Percentiles rank a stretch among this genome's conserved stretches.
These are phyloP conservation scores for Cephalophus harveyi DNA, from an alignment of 2,113 vertebrate species.

Conservation along the genomic window DNA sequence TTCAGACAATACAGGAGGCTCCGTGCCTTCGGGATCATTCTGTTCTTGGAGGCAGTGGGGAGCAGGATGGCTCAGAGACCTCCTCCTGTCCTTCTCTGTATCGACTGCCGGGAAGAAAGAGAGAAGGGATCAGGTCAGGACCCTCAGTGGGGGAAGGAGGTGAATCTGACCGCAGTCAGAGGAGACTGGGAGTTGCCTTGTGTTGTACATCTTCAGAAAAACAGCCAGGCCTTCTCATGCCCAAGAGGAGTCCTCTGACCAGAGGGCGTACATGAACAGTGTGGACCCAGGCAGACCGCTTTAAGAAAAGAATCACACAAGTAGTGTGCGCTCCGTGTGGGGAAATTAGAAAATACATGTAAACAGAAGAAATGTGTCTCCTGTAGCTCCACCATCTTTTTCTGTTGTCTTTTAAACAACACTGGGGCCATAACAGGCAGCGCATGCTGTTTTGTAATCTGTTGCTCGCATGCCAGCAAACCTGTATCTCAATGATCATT, in stretches of 20 bases:
- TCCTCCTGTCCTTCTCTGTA: background rate
- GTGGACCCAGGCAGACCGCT: background rate
- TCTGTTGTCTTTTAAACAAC: background rate
- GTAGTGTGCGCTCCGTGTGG: background rate
- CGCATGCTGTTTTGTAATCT: background rate
- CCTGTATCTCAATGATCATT: background rate
- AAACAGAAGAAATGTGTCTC: background rate
- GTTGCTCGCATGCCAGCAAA: background rate
- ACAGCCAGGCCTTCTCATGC: background rate
- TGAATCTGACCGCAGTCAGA: background rate
- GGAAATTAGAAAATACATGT: background rate
- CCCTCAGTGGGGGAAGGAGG: background rate
- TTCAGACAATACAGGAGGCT: background rate
- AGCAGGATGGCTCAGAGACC: background rate
- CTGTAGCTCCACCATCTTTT: background rate
- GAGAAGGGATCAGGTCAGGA: background rate
- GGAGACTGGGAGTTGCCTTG: background rate
- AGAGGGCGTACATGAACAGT: background rate
- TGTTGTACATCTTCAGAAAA: background rate
- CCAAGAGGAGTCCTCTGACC: background rate
- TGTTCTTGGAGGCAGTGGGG: background rate
- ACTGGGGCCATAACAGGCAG: rapidly evolving
- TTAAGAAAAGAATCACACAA: background rate
- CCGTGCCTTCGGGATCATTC: background rate
- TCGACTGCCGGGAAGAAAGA: background rate